These are phyloP conservation scores for Brachyalestes nurse DNA, from an alignment of 2,797 vertebrate genomes.

Conservation along the genomic window DNA sequence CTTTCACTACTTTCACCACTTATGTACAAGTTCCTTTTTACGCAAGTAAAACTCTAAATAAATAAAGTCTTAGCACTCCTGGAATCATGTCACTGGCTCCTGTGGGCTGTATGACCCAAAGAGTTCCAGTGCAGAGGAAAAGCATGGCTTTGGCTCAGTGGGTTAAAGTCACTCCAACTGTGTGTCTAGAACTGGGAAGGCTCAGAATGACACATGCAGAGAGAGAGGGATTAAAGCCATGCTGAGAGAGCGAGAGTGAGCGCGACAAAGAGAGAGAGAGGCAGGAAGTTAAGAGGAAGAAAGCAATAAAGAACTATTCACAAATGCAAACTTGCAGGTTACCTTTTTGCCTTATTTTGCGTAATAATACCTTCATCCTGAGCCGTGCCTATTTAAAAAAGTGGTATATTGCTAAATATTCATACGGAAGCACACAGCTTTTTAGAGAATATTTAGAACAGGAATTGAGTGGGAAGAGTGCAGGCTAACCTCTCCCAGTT, in stretches of 20 bases:
- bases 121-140: slow-evolving; percentile 13
- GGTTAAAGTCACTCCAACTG: slow-evolving; percentile 47
- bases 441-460: not conserved
- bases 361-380: not conserved
- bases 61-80: not conserved
- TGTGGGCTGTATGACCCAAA: not conserved
- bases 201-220: slow-evolving; percentile 37
- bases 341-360: not conserved
- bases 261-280: not conserved
- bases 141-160: slow-evolving; percentile 22
- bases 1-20: no score
- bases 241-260: not conserved
- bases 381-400: not conserved
- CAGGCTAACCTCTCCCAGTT: not conserved
- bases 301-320: not conserved
- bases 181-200: slow-evolving; percentile 24
- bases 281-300: no score
- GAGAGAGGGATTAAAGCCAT: slow-evolving; percentile 23
- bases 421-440: not conserved
- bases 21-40: not conserved
- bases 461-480: not conserved
- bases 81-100: slow-evolving; percentile 8
- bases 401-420: not conserved
- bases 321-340: not conserved
- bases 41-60: not conserved